Evolutionary conservation across 2,888 invertebrate species (phyloP).

Genomic region (Macrophya alboannulata): DNA sequence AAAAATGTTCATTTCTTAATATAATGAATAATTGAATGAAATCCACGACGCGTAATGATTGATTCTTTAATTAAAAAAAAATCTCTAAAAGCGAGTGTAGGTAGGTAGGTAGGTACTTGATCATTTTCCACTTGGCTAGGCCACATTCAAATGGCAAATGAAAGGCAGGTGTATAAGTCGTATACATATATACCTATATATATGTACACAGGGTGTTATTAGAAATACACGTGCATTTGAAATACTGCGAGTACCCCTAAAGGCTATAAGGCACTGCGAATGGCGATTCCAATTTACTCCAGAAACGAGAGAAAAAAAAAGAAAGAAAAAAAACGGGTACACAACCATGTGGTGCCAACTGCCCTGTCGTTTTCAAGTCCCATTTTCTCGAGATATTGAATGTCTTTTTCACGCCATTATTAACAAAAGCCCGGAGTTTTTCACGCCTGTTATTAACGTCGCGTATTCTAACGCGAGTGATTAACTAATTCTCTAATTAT

Average conservation of each 20-base stretch:
- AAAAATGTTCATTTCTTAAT: not conserved
- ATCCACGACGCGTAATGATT: not conserved
- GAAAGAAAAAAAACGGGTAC: too few species aligned
- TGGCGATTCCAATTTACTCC: constrained; percentile 19
- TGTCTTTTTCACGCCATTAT: not conserved
- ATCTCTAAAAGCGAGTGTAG: not conserved
- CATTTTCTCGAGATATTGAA: constrained; percentile 3
- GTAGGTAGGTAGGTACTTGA: not conserved
- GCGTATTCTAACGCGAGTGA: not conserved
- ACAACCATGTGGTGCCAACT: not conserved
- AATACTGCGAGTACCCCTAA: not conserved
- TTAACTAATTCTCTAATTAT: not conserved
- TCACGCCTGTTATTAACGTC: not conserved
- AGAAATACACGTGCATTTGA: constrained; percentile 17
- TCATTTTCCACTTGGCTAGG: not conserved
- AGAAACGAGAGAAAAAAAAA: not conserved
- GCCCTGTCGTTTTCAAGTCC: not conserved
- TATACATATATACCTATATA: not conserved
- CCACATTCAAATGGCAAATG: not conserved
- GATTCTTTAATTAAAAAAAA: not conserved
- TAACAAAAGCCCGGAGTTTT: not conserved
- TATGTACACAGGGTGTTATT: not conserved
- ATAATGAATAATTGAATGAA: constrained; percentile 5
- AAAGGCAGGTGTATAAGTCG: not conserved
- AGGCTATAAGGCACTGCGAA: not conserved